These are phyloP conservation scores for Drosophila barbarae DNA, from an alignment of 2,888 invertebrate genomes.

Conservation along the genomic window DNA sequence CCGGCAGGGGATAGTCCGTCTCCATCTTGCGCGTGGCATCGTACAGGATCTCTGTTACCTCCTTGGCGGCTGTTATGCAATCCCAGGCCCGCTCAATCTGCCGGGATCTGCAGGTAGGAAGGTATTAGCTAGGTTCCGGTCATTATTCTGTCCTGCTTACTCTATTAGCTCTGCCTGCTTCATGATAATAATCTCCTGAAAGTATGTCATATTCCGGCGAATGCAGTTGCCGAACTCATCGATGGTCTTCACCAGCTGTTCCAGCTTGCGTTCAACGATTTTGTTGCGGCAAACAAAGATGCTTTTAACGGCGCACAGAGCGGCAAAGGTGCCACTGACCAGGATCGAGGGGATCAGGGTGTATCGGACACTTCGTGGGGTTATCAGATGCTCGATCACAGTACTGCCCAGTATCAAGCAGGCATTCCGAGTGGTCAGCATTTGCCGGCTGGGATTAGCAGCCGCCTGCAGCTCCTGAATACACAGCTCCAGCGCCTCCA, in stretches of 20 bases:
- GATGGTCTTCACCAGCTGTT: constrained; percentile 75
- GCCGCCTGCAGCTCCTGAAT: constrained; percentile 48
- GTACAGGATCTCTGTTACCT: constrained; percentile 77
- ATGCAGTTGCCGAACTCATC: constrained; percentile 79
- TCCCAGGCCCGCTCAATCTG: constrained; percentile 79
- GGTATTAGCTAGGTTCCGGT: neutral
- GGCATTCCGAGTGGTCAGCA: constrained; percentile 70
- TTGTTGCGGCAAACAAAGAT: constrained; percentile 76
- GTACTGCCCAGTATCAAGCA: constrained; percentile 71
- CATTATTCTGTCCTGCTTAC: constrained; percentile 45
- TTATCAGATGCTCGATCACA: constrained; percentile 72
- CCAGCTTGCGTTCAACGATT: constrained; percentile 73
- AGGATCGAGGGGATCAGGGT: constrained; percentile 72
- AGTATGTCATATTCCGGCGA: constrained; percentile 78
- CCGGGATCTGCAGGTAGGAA: constrained; percentile 62
- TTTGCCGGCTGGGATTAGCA: constrained; percentile 45
- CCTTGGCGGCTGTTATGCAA: constrained; percentile 78
- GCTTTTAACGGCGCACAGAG: constrained; percentile 72
- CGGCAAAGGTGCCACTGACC: constrained; percentile 71
- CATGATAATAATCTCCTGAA: constrained; percentile 78
- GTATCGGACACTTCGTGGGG: constrained; percentile 67
- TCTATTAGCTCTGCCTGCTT: constrained; percentile 77
- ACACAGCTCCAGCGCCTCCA: constrained; percentile 78
- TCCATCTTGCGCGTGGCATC: constrained; percentile 78
- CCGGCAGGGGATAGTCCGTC: constrained; percentile 67